Conservation (phyloP, 2,113 vertebrate species). For the Anolis sagrei region DNA sequence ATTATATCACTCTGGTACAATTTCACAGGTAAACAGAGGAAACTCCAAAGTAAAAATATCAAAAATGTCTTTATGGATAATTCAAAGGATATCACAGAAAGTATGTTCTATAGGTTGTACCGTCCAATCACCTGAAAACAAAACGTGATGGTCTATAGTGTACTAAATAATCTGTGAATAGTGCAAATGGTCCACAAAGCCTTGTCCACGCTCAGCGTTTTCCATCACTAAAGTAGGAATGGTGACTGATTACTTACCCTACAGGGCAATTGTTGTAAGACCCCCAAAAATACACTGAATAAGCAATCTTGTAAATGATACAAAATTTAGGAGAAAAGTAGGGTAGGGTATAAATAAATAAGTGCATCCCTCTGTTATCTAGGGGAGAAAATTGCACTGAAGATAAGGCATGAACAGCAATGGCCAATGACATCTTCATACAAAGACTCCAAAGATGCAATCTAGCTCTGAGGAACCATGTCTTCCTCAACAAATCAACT, state of each 20-base stretch:
- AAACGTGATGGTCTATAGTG: background rate
- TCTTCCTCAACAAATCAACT: background rate
- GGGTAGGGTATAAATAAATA: background rate
- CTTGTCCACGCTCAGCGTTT: background rate
- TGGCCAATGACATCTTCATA: background rate
- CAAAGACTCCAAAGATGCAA: background rate
- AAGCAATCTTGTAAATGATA: constrained; percentile 1
- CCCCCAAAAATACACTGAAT: background rate
- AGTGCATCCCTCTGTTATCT: background rate
- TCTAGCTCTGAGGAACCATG: background rate
- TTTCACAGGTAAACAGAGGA: background rate
- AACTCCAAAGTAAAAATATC: constrained; percentile 11
- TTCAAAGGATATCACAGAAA: constrained; percentile 43
- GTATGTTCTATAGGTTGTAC: background rate
- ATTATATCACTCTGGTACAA: background rate
- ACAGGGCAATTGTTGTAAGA: background rate
- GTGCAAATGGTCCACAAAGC: background rate
- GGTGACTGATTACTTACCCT: background rate
- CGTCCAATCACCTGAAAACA: background rate
- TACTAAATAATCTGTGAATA: background rate
- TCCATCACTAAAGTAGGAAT: constrained; percentile 33
- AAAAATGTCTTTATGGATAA: background rate
- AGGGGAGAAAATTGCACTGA: background rate
- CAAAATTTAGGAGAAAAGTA: no score
- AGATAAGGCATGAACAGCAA: background rate